phyloP scores from a whole-genome alignment of 2,888 invertebrate species.

The Hartigia nigra region DNA sequence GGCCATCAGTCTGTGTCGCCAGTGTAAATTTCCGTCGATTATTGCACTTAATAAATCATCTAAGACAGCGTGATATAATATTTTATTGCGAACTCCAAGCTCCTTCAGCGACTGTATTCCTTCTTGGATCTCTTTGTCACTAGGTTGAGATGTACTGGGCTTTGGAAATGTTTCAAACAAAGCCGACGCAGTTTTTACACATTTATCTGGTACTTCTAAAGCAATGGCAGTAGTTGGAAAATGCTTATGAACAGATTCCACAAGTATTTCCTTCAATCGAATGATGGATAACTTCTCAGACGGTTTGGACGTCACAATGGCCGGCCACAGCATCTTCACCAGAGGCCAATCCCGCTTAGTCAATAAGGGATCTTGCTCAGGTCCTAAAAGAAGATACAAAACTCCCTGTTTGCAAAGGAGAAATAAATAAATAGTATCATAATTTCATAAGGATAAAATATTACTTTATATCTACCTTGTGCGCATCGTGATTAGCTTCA shows the following conservation, averaged over 20 bases:
- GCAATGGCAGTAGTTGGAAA: constrained; percentile 75
- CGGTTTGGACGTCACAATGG: constrained; percentile 79
- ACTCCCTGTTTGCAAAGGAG: constrained; percentile 71
- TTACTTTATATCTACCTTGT: constrained; percentile 68
- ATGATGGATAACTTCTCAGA: constrained; percentile 89
- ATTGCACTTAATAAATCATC: constrained; percentile 70
- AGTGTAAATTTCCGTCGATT: constrained; percentile 73
- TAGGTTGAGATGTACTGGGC: constrained; percentile 62
- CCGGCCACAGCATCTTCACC: constrained; percentile 80
- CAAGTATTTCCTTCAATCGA: constrained; percentile 69
- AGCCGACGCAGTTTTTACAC: constrained; percentile 67
- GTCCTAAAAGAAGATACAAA: constrained; percentile 80
- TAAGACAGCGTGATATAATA: constrained; percentile 68
- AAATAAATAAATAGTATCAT: constrained; percentile 14
- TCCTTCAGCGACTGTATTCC: constrained; percentile 59
- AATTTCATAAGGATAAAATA: too few species aligned
- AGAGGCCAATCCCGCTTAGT: constrained; percentile 83
- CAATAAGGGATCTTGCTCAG: constrained; percentile 73
- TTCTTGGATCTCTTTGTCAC: constrained; percentile 58
- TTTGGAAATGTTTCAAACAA: constrained; percentile 65
- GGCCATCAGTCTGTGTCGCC: constrained; percentile 84
- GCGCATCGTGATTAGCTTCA: constrained; percentile 74
- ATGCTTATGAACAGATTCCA: constrained; percentile 70
- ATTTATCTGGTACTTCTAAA: constrained; percentile 68
- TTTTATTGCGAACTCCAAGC: constrained; percentile 67